Evolutionary conservation across 1,140 invertebrate genomes (phyloP), one percentile per base, ranked within the genome.

Genomic region (Sinella curviseta): DNA sequence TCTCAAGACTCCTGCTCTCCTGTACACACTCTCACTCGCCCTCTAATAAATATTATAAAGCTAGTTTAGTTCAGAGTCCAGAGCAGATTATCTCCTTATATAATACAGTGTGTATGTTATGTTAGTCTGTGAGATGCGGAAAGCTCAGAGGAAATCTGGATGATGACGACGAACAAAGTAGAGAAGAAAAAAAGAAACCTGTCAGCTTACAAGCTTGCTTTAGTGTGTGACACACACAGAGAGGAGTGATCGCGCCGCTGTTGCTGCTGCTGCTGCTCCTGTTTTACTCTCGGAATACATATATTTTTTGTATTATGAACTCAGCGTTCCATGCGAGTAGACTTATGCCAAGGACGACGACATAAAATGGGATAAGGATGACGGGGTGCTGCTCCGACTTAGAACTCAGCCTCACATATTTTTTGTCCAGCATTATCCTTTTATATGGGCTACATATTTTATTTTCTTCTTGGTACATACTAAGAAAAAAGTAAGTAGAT

Each of bases 311-410:
- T 65, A 65, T n/a, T 65, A 65, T 26, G 26, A 16, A 65, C 57
- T 16, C 57, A 65, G 57, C 16, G 57, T 65, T 65, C 57, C 57
- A 65, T 65, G 16, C 24, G 57, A 65, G 57, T 65, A 65, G 57
- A n/a, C 57, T 65, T 65, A 33, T 70, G 65, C 65, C 65, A 70
- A 70, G 65, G 65, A 70, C 65, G 65, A 70, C 65, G 65, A 70
- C 65, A 70, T 70, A 70, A 70, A 70, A 70, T 31, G 65, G 65
- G 65, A 70, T 70, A 70, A 70, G 65, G 31, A 70, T 70, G 65
- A 70, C 65, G 31, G 65, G 65, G 65, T 70, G 65, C 39, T 48
- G 39, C n/a, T n/a, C n/a, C 26, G 65, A 70, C 65, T 70, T 70
- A 70, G 24, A 24, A 12, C 65, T 24, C 31, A 14, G 26, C 65